Evolutionary conservation across 2,888 invertebrate genomes (phyloP).

Genomic region (Lasioglossum calceatum): DNA sequence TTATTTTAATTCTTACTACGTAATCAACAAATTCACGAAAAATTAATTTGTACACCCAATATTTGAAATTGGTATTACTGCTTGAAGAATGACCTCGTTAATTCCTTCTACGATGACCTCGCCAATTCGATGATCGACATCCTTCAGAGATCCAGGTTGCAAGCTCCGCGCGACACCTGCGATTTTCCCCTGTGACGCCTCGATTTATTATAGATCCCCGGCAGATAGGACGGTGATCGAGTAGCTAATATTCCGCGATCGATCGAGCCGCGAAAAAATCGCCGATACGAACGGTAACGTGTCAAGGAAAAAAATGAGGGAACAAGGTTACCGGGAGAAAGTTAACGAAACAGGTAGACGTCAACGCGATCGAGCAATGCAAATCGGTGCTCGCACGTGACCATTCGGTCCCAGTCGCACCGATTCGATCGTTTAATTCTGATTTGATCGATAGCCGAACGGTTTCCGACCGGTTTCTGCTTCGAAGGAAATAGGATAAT

Average conservation of each 20-base stretch:
- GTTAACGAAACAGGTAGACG: slow-evolving; percentile 63
- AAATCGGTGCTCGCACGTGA: slow-evolving; percentile 36
- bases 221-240: neutral
- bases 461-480: neutral
- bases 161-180: neutral
- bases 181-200: neutral
- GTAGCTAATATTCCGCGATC: neutral
- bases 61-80: neutral
- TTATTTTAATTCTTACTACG: neutral
- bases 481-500: neutral
- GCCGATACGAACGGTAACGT: slow-evolving; percentile 39
- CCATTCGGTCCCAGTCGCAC: neutral
- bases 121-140: neutral
- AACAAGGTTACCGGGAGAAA: slow-evolving; percentile 67
- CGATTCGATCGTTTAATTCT: neutral
- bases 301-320: slow-evolving; percentile 55
- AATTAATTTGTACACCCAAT: too few species aligned
- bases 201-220: slow-evolving; percentile 14
- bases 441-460: neutral
- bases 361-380: slow-evolving; percentile 45
- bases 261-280: slow-evolving; percentile 29
- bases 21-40: too few species aligned
- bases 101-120: too few species aligned
- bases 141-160: slow-evolving; percentile 30
- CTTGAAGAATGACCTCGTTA: neutral